Evolutionary conservation across 2,888 invertebrate species (phyloP), one percentile per base, ranked within the genome.

Genomic region (Lamproptera curius): DNA sequence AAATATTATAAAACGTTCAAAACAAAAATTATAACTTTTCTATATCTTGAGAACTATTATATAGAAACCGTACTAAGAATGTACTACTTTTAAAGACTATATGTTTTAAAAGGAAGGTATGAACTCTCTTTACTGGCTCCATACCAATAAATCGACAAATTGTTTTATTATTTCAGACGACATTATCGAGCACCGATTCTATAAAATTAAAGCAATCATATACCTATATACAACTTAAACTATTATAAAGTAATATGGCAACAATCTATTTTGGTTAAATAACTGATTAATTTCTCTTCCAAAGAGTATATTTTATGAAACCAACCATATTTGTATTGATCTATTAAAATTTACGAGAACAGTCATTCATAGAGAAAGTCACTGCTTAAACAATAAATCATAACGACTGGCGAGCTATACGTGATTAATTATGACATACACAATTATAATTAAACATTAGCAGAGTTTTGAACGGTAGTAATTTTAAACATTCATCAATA

Each of bases 131-230:
- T 59, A 58, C 63, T n/a, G 63, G 65, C 61, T 57, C 65, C 59
- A 64, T 64, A 48, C 23, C 65, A 68, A 46, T 51, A 60, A 67
- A 57, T 58, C 42, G 37, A 47, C 64, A 59, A 65, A 60, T 62
- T 64, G n/a, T 63, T 61, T 8, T 23, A 61, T 67, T 65, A 67
- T 67, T 68, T 68, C 71, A 80, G 78, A 76, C 67, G 76, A 78
- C 67, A 73, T 65, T 67, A 74, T 68, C 74, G 74, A 85, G 84
- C 82, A 84, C 83, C 81, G 75, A 76, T 70, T 66, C 71, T 57
- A 67, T 70, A 66, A 67, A 63, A 59, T 71, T 62, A 67, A 64
- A 66, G 61, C 63, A 62, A 65, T 67, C 63, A 56, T 61, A 57
- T 54, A 57, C 56, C 62, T 70, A 65, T 61, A 61, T 61, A 65